phyloP scores from a whole-genome alignment of 2,797 vertebrate genomes.

The Chelonia mydas region DNA sequence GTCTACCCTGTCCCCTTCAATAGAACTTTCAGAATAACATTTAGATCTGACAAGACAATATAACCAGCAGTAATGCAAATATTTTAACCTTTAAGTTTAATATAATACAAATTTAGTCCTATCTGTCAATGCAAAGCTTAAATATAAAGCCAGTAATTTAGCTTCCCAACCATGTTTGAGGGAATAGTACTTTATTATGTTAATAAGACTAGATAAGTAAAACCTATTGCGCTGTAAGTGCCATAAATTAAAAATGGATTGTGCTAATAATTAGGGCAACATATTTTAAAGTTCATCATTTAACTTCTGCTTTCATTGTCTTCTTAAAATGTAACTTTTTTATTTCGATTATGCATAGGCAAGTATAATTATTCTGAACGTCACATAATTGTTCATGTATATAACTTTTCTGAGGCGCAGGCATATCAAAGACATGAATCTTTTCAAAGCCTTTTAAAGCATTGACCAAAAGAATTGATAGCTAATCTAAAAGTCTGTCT shows the following conservation, averaged over 20 bases:
- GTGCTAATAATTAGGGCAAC: slow-evolving; percentile 61
- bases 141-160: slow-evolving; percentile 77
- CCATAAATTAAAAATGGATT: slow-evolving; percentile 75
- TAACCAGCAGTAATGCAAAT: slow-evolving; percentile 8
- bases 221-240: slow-evolving; percentile 73
- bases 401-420: slow-evolving; percentile 29
- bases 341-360: slow-evolving; percentile 67
- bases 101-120: slow-evolving; percentile 71
- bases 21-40: slow-evolving; percentile 23
- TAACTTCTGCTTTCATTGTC: slow-evolving; percentile 69
- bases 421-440: slow-evolving; percentile 43
- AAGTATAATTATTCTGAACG: slow-evolving; percentile 64
- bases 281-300: slow-evolving; percentile 67
- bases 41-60: slow-evolving; percentile 11
- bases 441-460: slow-evolving; percentile 27
- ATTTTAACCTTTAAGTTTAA: slow-evolving; percentile 57
- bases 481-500: slow-evolving; percentile 22
- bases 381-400: slow-evolving; percentile 53
- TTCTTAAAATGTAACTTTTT: slow-evolving; percentile 65
- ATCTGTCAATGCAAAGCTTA: slow-evolving; percentile 74
- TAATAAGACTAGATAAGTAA: slow-evolving; percentile 75
- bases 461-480: slow-evolving; percentile 39
- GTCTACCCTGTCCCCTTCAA: slow-evolving; percentile 15
- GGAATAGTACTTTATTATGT: slow-evolving; percentile 77
- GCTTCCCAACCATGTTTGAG: slow-evolving; percentile 63